Conservation (phyloP, 2,797 vertebrate species). For the Enteromius viviparus region DNA sequence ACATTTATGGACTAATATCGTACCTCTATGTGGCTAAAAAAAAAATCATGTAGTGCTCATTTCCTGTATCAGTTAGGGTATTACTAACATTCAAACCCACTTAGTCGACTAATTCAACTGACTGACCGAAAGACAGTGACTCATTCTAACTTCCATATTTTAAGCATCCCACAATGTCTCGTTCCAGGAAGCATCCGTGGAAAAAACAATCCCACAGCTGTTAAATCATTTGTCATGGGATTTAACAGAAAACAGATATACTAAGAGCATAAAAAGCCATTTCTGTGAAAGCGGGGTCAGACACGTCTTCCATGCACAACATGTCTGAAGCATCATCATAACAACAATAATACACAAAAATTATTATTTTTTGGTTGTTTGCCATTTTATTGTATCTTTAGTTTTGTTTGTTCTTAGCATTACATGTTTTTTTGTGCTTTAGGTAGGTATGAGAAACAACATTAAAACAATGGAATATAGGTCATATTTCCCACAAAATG, state of each 20-base stretch:
- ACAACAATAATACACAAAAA: neutral
- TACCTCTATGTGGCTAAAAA: neutral
- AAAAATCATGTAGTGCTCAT: constrained; percentile 27
- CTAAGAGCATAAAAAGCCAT: constrained; percentile 43
- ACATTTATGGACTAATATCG: constrained; percentile 7
- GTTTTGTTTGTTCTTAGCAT: neutral
- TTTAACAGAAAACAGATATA: constrained; percentile 64
- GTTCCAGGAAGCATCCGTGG: constrained; percentile 62
- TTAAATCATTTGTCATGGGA: constrained; percentile 61
- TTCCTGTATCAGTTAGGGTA: constrained; percentile 37
- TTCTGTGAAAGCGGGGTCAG: constrained; percentile 15
- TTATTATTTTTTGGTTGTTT: neutral
- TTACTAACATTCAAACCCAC: constrained; percentile 45
- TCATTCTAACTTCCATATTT: constrained; percentile 63
- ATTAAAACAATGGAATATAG: neutral
- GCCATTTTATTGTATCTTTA: neutral
- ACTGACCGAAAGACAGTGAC: constrained; percentile 66
- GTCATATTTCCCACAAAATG: neutral
- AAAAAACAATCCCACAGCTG: constrained; percentile 51
- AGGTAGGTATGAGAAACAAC: neutral
- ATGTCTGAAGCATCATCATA: neutral
- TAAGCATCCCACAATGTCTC: constrained; percentile 59
- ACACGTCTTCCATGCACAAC: neutral
- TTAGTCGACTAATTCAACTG: constrained; percentile 60
- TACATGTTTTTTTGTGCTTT: neutral